A percentile compares a stretch with the other conserved stretches of the same genome.
Conservation (phyloP, 2,888 invertebrate genomes). For the Troides aeacus region DNA sequence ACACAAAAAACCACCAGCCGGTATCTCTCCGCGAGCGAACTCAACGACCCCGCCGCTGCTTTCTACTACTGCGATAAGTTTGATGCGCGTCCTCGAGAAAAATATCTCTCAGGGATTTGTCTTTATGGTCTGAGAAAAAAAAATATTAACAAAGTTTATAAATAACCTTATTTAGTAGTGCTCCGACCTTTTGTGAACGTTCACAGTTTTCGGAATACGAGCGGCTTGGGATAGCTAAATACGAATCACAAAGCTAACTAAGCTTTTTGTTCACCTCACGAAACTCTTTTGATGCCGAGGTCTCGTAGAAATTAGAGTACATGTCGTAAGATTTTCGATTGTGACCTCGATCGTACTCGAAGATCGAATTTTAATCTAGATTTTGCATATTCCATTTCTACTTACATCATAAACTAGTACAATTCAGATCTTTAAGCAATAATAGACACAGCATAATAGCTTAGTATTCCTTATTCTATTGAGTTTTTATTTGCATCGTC, state of each 20-base stretch:
- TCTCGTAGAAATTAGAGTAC: too few relatives aligned
- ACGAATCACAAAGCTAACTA: slow-evolving; percentile 15
- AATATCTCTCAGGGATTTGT: slow-evolving; percentile 32
- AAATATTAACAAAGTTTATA: slow-evolving; percentile 31
- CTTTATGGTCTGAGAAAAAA: slow-evolving; percentile 32
- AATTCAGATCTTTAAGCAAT: too few relatives aligned
- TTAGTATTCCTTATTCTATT: too few relatives aligned
- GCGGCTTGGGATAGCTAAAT: slow-evolving; percentile 19
- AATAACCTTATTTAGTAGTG: slow-evolving; percentile 28
- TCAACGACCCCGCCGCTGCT: slow-evolving; percentile 31
- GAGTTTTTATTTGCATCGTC: too few relatives aligned
- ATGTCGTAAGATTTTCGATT: too few relatives aligned
- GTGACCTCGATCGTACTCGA: too few relatives aligned
- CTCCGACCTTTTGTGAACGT: slow-evolving; percentile 16
- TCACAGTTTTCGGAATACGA: slow-evolving; percentile 19
- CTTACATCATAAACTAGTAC: too few relatives aligned
- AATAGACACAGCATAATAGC: too few relatives aligned
- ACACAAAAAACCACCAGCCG: slow-evolving; percentile 23
- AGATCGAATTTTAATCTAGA: too few relatives aligned
- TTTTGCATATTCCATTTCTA: too few relatives aligned
- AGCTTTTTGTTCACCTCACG: background rate
- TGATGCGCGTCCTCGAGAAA: slow-evolving; percentile 33
- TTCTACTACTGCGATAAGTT: slow-evolving; percentile 34
- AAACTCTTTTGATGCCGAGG: background rate
- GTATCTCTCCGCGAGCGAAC: slow-evolving; percentile 32